Base-by-base conservation (phyloP, 2,888 invertebrate species). In the Onthophagus sagittarius region DNA sequence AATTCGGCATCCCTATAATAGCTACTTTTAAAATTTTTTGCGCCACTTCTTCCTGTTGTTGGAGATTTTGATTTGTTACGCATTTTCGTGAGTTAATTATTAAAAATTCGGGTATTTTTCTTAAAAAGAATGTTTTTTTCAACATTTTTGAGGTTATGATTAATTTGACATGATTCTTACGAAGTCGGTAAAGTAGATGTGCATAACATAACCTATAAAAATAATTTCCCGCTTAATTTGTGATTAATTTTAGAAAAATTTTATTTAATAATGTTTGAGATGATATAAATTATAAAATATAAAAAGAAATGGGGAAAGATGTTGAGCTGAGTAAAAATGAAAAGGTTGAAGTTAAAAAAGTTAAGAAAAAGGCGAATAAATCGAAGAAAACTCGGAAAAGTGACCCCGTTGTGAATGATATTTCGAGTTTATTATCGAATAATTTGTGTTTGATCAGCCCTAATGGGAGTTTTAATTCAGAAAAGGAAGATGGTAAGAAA, bases 1-100 rank as follows among this genome's bases (percentile, higher is more conserved):
- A 93, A 88, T 99, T 99, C 2, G 99, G 98, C 11, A 93, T 88
- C 1, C 99, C 99, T 77, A 99, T 90, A 15, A 99, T 91, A 5
- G 97, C 95, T 31, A 96, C 91, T 85, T 90, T 91, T 5, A 91
- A 85, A n/a, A 90, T 82, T 86, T 82, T 86, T 69, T 80, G 75
- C 13, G 76, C 23, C 11, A 31, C 9, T 15, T 33, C 62, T 7
- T 72, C 23, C 11, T 69, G 65, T n/a, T 15, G 11, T 33, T n/a
- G n/a, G n/a, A 64, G 13, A 67, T 67, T 32, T 23, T 64, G 64
- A 15, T 23, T 67, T 67, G 67, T 67, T 23, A 31, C n/a, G 23
- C 67, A 67, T 67, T 67, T 67, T 9, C 67, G 15, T 64, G 64
- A 9, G n/a, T 6, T 32, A 0, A 67, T 64, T 64, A 64, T 13